phyloP scores from a whole-genome alignment of 2,888 invertebrate genomes.

The Tetranychus piercei region DNA sequence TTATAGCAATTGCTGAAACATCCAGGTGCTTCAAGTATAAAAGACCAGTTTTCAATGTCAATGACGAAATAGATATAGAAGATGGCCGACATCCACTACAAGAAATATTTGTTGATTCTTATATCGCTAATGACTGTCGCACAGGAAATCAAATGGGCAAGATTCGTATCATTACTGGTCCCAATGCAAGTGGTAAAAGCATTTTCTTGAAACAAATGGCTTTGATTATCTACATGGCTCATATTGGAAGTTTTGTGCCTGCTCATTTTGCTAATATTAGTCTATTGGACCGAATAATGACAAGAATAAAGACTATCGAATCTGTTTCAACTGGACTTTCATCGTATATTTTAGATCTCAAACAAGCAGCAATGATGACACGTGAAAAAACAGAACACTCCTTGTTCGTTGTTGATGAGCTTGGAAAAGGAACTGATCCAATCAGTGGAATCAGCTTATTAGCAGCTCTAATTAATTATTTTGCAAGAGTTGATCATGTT shows the following conservation, averaged over 20 bases:
- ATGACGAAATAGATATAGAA: constrained; percentile 43
- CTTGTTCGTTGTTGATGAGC: constrained; percentile 66
- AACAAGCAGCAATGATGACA: constrained; percentile 57
- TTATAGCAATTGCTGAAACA: constrained; percentile 47
- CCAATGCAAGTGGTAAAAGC: constrained; percentile 80
- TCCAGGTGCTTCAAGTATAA: constrained; percentile 47
- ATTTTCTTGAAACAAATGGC: constrained; percentile 66
- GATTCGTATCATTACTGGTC: constrained; percentile 65
- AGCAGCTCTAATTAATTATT: constrained; percentile 47
- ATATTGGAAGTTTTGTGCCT: constrained; percentile 74
- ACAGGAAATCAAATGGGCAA: constrained; percentile 39
- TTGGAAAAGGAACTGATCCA: constrained; percentile 58
- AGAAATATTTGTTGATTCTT: constrained; percentile 43
- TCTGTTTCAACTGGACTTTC: constrained; percentile 59
- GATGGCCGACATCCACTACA: constrained; percentile 57
- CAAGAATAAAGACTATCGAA: constrained; percentile 55
- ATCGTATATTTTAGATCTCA: constrained; percentile 63
- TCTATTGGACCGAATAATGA: constrained; percentile 51
- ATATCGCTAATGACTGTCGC: constrained; percentile 52
- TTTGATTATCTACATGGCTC: constrained; percentile 61
- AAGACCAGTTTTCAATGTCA: constrained; percentile 42
- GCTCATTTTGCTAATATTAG: constrained; percentile 44
- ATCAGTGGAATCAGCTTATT: constrained; percentile 56
- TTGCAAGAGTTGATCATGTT: constrained; percentile 36
- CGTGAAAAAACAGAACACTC: constrained; percentile 46